A percentile compares a stretch with the other conserved stretches of the same genome.
phyloP scores from a whole-genome alignment of 2,797 vertebrate species.

The Pelobates cultripes region DNA sequence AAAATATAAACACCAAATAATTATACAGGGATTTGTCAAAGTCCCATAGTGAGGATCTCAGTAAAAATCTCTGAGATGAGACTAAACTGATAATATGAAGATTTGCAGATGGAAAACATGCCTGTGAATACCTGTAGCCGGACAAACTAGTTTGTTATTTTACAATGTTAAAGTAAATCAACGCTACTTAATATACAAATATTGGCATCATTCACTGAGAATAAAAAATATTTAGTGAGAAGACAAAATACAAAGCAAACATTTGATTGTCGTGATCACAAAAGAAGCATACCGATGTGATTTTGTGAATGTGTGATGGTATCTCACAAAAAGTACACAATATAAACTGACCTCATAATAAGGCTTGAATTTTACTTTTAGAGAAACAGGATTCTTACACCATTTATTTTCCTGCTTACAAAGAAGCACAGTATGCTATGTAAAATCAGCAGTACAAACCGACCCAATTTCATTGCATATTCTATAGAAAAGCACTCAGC shows the following conservation, averaged over 20 bases:
- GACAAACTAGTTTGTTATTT: not conserved
- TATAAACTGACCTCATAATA: slow-evolving; percentile 8
- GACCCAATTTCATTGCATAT: slow-evolving; percentile 13
- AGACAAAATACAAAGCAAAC: not conserved
- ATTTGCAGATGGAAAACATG: not conserved
- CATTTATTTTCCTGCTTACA: slow-evolving; percentile 20
- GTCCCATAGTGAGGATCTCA: not conserved
- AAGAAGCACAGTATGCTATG: slow-evolving; percentile 25
- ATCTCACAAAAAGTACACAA: not conserved
- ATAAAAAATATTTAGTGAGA: not conserved
- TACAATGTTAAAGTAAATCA: not conserved
- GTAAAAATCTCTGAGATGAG: not conserved
- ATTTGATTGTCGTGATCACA: not conserved
- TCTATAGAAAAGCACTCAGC: slow-evolving; percentile 17
- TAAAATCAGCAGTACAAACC: slow-evolving; percentile 11
- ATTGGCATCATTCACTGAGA: not conserved
- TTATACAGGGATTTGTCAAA: not conserved
- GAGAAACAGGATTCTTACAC: slow-evolving; percentile 6
- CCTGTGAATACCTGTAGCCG: not conserved
- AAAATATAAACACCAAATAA: too few species aligned
- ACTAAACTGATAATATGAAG: not conserved
- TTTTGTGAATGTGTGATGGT: not conserved
- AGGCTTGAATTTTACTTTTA: slow-evolving; percentile 19
- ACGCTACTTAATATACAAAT: not conserved
- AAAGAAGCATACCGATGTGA: not conserved